Percentiles rank a stretch among this genome's conserved stretches.
Evolutionary conservation across 2,888 invertebrate genomes (phyloP).

Genomic region (Girardia tigrina): DNA sequence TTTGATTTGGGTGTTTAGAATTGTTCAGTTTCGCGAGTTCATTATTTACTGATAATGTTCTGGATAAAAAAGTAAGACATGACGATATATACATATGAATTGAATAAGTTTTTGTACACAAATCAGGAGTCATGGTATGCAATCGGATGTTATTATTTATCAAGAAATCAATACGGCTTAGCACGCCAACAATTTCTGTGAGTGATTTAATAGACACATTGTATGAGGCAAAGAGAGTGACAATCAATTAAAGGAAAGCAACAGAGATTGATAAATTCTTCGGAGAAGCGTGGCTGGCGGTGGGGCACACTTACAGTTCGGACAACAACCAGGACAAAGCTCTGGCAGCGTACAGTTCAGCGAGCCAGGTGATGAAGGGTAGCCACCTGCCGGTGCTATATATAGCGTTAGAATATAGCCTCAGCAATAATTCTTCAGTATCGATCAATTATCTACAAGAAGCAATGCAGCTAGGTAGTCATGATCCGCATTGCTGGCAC

Average conservation of each 20-base stretch:
- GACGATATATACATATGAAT: too few species aligned
- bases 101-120: too few species aligned
- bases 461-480: conserved; percentile 66
- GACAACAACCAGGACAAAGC: conserved; percentile 96
- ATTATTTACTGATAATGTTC: not conserved
- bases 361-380: conserved; percentile 82
- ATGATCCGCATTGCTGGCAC: conserved; percentile 79
- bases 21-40: not conserved
- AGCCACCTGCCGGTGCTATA: conserved; percentile 87
- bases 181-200: conserved; percentile 63
- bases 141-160: conserved; percentile 86
- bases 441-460: conserved; percentile 80
- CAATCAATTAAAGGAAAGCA: conserved; percentile 59
- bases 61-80: not conserved
- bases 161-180: conserved; percentile 76
- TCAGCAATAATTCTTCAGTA: conserved; percentile 72
- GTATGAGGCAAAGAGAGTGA: not conserved
- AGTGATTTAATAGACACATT: conserved; percentile 17
- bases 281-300: conserved; percentile 91
- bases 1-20: too few species aligned
- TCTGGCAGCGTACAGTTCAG: conserved; percentile 97
- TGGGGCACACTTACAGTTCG: conserved; percentile 90
- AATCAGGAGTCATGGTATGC: conserved; percentile 78
- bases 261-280: conserved; percentile 74
- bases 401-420: conserved; percentile 85